Evolutionary conservation across 2,888 invertebrate species (phyloP).

Genomic region (Disparrhopalites patrizii): DNA sequence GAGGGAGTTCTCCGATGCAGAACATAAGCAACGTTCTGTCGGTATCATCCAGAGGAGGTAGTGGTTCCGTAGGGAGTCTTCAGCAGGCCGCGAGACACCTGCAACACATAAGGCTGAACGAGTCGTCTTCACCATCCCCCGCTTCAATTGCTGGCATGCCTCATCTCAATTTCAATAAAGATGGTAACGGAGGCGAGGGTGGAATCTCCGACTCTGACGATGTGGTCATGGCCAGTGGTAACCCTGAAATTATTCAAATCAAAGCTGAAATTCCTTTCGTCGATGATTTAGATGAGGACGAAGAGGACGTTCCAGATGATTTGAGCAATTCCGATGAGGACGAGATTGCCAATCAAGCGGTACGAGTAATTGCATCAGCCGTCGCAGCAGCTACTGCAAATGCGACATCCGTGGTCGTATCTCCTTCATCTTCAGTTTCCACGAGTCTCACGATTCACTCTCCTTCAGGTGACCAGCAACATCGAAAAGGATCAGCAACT

Average conservation of each 20-base stretch:
- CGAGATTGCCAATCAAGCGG: slow-evolving; percentile 55
- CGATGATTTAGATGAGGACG: slow-evolving; percentile 41
- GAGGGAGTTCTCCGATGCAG: neutral
- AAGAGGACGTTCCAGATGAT: slow-evolving; percentile 29
- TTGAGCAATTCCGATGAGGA: slow-evolving; percentile 22
- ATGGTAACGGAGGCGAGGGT: neutral
- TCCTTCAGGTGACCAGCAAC: neutral
- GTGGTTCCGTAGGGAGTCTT: neutral
- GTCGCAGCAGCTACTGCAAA: slow-evolving; percentile 83
- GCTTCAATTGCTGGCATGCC: slow-evolving; percentile 23
- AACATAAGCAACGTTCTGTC: neutral
- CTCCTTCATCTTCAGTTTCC: slow-evolving; percentile 57
- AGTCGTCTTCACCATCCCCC: slow-evolving; percentile 18
- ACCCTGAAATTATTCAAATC: slow-evolving; percentile 44
- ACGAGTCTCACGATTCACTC: slow-evolving; percentile 21
- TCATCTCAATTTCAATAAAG: slow-evolving; percentile 11
- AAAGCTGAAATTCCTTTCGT: slow-evolving; percentile 42
- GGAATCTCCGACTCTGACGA: slow-evolving; percentile 1
- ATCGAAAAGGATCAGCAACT: neutral
- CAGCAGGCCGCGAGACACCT: slow-evolving; percentile 30
- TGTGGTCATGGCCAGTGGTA: neutral
- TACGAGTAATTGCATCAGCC: slow-evolving; percentile 65
- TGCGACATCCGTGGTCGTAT: slow-evolving; percentile 53
- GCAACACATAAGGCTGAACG: neutral
- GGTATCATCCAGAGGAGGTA: no score